Evolutionary conservation across 2,888 invertebrate species (phyloP), one percentile per base, ranked within the genome.

Genomic region (Lomographa bimaculata): DNA sequence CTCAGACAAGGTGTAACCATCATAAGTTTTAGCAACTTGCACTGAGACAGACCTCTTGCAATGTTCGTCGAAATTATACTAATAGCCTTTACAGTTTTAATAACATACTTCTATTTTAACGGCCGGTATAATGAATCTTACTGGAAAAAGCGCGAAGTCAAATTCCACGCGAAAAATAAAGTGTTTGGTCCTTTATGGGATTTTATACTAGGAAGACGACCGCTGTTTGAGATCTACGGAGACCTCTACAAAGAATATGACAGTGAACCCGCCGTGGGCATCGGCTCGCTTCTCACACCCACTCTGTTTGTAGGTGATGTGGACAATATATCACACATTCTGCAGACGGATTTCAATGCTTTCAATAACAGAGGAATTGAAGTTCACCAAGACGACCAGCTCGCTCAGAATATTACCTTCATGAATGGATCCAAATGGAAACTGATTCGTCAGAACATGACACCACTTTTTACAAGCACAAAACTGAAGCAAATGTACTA

Each of bases 401-500:
- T 79, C 1, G 46, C 65, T 1, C 64, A 78, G 20, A 77, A 64
- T 7, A 47, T 78, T 1, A 45, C 69, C 1, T 70, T 77, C 12
- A 57, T 70, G 45, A 53, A 70, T 14, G 64, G 78, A 1, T 64
- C 63, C 1, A 44, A 45, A 28, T 83, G 83, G 85, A 75, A 77
- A 40, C 41, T 69, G 4, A 65, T 79, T 30, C 45, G 82, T 1
- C 75, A 78, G 18, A 81, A 70, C 20, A 57, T 85, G 55, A 69
- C 76, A 0, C 78, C 83, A 0, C 56, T 76, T 1, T 83, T 85
- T 39, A 78, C 79, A 0, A 51, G 67, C 0, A 55, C 57, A 0
- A 83, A 82, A 43, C 53, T 83, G 5, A 77, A 77, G 38, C 75
- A 69, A 21, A 77, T 85, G 76, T 81, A 66, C 44, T 68, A 68